Evolutionary conservation across 2,888 invertebrate genomes (phyloP), one percentile per base, ranked within the genome.

Genomic region (Rosalia funebris): DNA sequence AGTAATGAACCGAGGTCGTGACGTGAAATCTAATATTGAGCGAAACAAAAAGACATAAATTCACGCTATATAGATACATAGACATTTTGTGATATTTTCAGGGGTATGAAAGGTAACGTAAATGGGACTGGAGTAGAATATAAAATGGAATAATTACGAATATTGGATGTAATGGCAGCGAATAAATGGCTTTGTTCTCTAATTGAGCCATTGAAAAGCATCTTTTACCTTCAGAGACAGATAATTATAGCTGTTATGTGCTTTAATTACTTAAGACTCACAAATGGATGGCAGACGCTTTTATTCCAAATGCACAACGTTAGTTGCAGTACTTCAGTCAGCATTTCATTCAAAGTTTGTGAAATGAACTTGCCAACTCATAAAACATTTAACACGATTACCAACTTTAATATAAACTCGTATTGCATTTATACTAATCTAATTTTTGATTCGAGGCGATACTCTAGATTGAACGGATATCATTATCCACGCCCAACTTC

Each of bases 161-260:
- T 60, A 63, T 52, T 50, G 60, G 47, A 55, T 25, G 55, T 11
- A 55, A 54, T 25, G 48, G 48, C 34, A 32, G 41, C n/a, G 57
- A 62, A 47, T 48, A 52, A 58, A 54, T 36, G 59, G 19, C 57
- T 57, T 53, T 52, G 37, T 63, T 60, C 60, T 47, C 41, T 60
- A 61, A 63, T 61, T 53, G 63, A 61, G 48, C 58, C 63, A 61
- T 57, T 63, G 54, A 58, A 61, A 63, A 39, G 63, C 58, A 61
- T 61, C 57, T 58, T 57, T 48, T 52, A 50, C 48, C 44, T 41
- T 39, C 32, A 25, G 34, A 53, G 46, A 17, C 44, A 34, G 47
- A 53, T 57, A 63, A 60, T 63, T 47, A 54, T 55, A 41, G 58
- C 58, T 42, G 53, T 53, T 53, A 53, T 53, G 50, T 31, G 48